Conservation (phyloP, 37 sponge, comb jelly and placozoan species). For the Eunapius fragilis region DNA sequence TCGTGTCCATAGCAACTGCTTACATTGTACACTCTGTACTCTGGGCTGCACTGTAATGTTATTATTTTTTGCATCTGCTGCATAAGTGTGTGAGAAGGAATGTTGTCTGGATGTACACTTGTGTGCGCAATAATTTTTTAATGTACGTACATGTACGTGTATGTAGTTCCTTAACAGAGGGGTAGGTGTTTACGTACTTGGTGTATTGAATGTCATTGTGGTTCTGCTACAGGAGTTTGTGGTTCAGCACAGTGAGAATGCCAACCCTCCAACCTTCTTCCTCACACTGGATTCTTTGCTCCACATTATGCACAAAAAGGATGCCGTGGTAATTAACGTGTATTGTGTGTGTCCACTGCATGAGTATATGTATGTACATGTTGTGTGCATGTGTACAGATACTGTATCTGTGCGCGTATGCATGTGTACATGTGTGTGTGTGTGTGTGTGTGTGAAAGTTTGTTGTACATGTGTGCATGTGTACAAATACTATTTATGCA, state of each 20-base stretch:
- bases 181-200: too few relatives aligned
- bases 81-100: too few relatives aligned
- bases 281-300: slow-evolving; percentile 91
- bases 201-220: background rate
- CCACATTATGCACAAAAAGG: slow-evolving; percentile 54
- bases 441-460: background rate
- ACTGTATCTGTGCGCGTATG: background rate
- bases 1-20: too few relatives aligned
- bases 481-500: background rate
- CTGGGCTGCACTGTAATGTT: too few relatives aligned
- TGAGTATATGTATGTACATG: background rate
- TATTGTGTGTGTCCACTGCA: too few relatives aligned
- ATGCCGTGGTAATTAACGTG: slow-evolving; percentile 39
- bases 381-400: background rate
- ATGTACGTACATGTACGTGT: too few relatives aligned
- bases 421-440: background rate
- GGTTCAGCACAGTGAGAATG: slow-evolving; percentile 92
- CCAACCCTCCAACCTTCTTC: slow-evolving; percentile 98
- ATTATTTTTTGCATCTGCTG: too few relatives aligned
- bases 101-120: too few relatives aligned
- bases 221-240: slow-evolving; percentile 81
- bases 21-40: too few relatives aligned
- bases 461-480: background rate
- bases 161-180: too few relatives aligned
- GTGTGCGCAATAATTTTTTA: too few relatives aligned